Percentiles rank a stretch among this genome's conserved stretches.
Conservation (phyloP, 2,113 vertebrate genomes). For the Pseudopodoces humilis region DNA sequence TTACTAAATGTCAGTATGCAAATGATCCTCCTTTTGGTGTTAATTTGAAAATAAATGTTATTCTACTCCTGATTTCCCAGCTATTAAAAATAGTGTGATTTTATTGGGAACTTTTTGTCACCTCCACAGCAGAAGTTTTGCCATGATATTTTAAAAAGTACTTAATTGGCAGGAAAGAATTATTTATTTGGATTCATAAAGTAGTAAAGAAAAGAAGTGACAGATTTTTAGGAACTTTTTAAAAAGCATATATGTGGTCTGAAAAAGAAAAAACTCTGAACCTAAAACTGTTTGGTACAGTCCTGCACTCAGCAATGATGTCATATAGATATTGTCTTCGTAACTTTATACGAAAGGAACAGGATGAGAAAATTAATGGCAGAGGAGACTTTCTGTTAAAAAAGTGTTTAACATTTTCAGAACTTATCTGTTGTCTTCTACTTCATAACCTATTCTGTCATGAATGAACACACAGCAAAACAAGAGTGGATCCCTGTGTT, state of each 20-base stretch:
- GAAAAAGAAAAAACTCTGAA: background rate
- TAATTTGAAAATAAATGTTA: background rate
- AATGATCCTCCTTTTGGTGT: background rate
- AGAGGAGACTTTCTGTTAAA: background rate
- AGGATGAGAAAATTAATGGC: background rate
- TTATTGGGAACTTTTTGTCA: background rate
- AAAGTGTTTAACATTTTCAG: background rate
- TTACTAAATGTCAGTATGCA: background rate
- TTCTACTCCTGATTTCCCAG: background rate
- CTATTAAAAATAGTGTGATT: background rate
- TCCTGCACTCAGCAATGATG: background rate
- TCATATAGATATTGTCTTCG: background rate
- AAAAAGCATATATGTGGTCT: background rate
- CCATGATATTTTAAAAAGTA: background rate
- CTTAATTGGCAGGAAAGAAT: background rate
- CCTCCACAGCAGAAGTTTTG: background rate
- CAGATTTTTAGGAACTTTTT: background rate
- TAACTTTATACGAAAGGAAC: background rate
- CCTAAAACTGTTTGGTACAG: background rate
- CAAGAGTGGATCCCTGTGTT: background rate
- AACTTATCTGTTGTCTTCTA: background rate
- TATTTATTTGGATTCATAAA: background rate
- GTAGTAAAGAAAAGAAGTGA: background rate
- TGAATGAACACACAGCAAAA: background rate
- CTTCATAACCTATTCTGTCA: background rate